Conservation (phyloP, 2,888 invertebrate genomes). For the Teleogryllus oceanicus region DNA sequence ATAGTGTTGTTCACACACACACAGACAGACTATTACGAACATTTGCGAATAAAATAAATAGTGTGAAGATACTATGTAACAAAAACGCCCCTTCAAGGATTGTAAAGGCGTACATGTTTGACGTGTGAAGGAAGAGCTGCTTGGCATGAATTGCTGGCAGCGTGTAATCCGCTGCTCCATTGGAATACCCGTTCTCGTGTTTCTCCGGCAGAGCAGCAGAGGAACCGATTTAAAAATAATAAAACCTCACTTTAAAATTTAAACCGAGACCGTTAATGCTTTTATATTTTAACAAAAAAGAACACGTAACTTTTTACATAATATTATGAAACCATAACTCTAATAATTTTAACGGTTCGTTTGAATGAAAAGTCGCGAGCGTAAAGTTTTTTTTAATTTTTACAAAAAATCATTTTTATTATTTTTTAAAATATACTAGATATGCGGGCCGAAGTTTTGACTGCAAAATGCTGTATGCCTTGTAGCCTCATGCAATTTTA, state of each 20-base stretch:
- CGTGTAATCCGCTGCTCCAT: no score
- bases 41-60: no score
- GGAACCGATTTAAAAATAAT: no score
- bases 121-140: no score
- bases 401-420: conserved; percentile 12
- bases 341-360: conserved; percentile 12
- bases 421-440: conserved; percentile 11
- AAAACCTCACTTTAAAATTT: neutral
- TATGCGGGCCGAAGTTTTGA: conserved; percentile 18
- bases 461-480: conserved; percentile 19
- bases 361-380: conserved; percentile 4
- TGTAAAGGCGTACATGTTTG: no score
- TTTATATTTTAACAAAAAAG: neutral
- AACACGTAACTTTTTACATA: neutral
- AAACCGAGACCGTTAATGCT: conserved; percentile 1
- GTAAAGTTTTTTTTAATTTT: neutral
- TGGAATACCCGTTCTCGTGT: no score
- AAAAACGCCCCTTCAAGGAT: no score
- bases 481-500: conserved; percentile 34
- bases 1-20: no score
- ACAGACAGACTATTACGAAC: no score
- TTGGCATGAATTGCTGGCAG: no score
- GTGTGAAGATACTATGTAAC: no score
- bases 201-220: no score
- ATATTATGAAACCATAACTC: conserved; percentile 23